Conservation (phyloP, 2,113 vertebrate species). For the Sakesphorus luctuosus region DNA sequence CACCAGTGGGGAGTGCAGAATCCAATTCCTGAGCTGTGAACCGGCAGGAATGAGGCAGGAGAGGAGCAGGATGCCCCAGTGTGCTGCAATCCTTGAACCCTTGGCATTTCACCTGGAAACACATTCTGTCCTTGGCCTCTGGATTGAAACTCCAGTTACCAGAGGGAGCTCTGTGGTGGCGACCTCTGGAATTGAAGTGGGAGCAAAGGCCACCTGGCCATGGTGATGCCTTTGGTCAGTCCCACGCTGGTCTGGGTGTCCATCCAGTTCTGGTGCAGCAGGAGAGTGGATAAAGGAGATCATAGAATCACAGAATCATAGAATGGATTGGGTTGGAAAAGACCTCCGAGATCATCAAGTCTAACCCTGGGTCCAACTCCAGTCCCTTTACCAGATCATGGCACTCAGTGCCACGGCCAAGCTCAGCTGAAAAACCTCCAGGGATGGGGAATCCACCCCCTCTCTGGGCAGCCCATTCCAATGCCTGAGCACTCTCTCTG, state of each 20-base stretch:
- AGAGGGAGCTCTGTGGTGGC: not conserved
- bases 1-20: not conserved
- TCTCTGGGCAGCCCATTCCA: too few species aligned
- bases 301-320: too few species aligned
- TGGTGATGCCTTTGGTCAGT: rapidly evolving
- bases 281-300: not conserved
- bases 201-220: not conserved
- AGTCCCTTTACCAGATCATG: too few species aligned
- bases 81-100: not conserved
- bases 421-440: too few species aligned
- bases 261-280: not conserved
- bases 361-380: too few species aligned
- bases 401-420: too few species aligned
- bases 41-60: not conserved
- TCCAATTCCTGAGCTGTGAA: not conserved
- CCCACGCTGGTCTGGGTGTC: not conserved
- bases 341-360: too few species aligned
- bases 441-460: too few species aligned
- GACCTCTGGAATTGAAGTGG: not conserved
- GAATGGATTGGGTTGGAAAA: too few species aligned
- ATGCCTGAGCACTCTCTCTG: too few species aligned
- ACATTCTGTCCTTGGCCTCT: not conserved
- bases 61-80: not conserved
- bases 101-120: not conserved
- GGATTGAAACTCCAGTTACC: not conserved